Conservation (phyloP, 2,888 invertebrate species). For the Argyresthia albistria region DNA sequence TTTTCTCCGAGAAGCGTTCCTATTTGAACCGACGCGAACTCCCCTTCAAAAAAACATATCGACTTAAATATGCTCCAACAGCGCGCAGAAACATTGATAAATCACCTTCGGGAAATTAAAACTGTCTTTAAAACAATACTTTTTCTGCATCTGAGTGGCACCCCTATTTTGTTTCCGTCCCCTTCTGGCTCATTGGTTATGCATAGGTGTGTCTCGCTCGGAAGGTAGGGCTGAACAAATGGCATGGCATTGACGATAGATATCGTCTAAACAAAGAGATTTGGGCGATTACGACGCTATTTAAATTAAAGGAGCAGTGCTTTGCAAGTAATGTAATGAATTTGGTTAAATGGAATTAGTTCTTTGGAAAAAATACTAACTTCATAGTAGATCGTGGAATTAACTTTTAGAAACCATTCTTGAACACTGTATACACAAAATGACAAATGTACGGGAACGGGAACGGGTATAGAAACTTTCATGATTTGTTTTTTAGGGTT, state of each 20-base stretch:
- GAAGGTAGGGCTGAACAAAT: slow-evolving; percentile 7
- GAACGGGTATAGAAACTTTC: background rate
- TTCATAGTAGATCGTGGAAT: too few species aligned
- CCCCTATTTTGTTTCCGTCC: slow-evolving; percentile 20
- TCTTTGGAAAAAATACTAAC: background rate
- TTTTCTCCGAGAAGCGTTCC: slow-evolving; percentile 26
- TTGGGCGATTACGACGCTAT: background rate
- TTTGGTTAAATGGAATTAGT: background rate
- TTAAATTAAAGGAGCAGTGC: background rate
- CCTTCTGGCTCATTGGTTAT: slow-evolving; percentile 13
- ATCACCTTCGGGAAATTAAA: slow-evolving; percentile 74
- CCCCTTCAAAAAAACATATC: slow-evolving; percentile 45
- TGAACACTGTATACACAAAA: too few species aligned
- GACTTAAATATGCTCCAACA: slow-evolving; percentile 23
- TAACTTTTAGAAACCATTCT: too few species aligned
- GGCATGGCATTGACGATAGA: slow-evolving; percentile 15
- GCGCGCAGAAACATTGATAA: slow-evolving; percentile 48
- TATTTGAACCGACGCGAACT: slow-evolving; percentile 51
- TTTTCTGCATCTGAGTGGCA: slow-evolving; percentile 41
- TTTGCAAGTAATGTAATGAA: background rate
- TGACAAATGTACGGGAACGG: too few species aligned
- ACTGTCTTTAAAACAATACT: slow-evolving; percentile 69
- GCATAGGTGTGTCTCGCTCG: slow-evolving; percentile 15
- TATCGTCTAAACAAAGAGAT: slow-evolving; percentile 13
- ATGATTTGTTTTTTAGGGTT: background rate